phyloP scores from a whole-genome alignment of 2,888 invertebrate species.

The Ferrisia virgata region DNA sequence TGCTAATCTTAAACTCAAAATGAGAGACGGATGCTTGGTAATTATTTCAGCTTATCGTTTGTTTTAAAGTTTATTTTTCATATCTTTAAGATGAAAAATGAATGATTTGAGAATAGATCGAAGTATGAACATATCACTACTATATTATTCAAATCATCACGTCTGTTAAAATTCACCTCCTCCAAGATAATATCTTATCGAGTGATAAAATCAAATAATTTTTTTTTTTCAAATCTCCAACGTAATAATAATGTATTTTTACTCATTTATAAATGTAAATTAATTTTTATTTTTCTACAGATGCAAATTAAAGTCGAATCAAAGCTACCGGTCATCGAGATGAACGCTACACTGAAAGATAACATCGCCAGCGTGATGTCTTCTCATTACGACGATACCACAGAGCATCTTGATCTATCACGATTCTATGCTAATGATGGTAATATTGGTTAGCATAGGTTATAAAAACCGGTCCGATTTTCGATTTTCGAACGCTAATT shows the following conservation, averaged over 20 bases:
- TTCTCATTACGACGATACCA: slow-evolving; percentile 69
- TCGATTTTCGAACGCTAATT: too few relatives aligned
- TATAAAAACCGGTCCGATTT: too few relatives aligned
- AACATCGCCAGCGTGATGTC: slow-evolving; percentile 78
- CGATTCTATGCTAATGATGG: slow-evolving; percentile 68
- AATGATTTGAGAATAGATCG: too few relatives aligned
- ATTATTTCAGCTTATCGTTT: neutral
- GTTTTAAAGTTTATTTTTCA: neutral
- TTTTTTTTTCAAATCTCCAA: too few relatives aligned
- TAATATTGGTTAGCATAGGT: neutral
- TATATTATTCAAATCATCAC: too few relatives aligned
- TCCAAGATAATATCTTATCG: too few relatives aligned
- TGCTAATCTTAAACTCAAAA: neutral
- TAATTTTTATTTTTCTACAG: neutral
- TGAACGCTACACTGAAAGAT: slow-evolving; percentile 67
- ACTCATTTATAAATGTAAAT: neutral
- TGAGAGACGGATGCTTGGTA: slow-evolving; percentile 25
- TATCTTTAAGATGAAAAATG: too few relatives aligned
- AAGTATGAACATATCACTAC: too few relatives aligned
- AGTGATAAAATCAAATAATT: too few relatives aligned
- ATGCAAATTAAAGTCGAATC: slow-evolving; percentile 25
- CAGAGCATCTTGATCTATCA: slow-evolving; percentile 74
- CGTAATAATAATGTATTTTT: too few relatives aligned
- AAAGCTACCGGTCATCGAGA: slow-evolving; percentile 54
- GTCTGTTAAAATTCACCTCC: too few relatives aligned